Evolutionary conservation across 2,797 vertebrate species (phyloP).

Genomic region (Acipenser ruthenus): DNA sequence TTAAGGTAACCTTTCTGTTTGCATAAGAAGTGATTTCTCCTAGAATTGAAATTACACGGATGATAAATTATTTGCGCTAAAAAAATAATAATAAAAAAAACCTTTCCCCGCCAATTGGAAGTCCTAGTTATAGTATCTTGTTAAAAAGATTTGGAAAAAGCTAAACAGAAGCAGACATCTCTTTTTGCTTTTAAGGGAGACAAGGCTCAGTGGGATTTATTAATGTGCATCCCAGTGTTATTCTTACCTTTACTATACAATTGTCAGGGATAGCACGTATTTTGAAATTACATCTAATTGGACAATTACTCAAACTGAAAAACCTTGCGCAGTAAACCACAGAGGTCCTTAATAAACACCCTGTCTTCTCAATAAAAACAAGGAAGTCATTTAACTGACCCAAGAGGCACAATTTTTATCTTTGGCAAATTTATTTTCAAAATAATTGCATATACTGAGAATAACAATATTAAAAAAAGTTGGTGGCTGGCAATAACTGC

Average conservation of each 20-base stretch:
- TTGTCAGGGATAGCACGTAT: slow-evolving; percentile 82
- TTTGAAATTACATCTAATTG: slow-evolving; percentile 99
- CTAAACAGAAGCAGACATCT: slow-evolving; percentile 79
- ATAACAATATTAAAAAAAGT: slow-evolving; percentile 87
- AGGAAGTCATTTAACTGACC: slow-evolving; percentile 94
- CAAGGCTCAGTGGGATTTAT: slow-evolving; percentile 96
- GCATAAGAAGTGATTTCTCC: slow-evolving; percentile 68
- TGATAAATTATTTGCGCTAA: slow-evolving; percentile 67
- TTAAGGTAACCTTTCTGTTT: slow-evolving; percentile 72
- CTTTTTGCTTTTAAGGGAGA: slow-evolving; percentile 69
- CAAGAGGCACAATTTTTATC: slow-evolving; percentile 92
- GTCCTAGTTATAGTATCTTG: slow-evolving; percentile 67
- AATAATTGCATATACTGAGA: slow-evolving; percentile 87
- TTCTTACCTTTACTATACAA: slow-evolving; percentile 79
- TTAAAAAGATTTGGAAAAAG: slow-evolving; percentile 81
- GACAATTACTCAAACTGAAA: slow-evolving; percentile 99
- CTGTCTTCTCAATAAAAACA: slow-evolving; percentile 98
- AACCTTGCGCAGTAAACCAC: slow-evolving; percentile 91
- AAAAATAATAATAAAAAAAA: slow-evolving; percentile 43
- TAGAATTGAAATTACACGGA: slow-evolving; percentile 63
- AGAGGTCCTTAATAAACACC: slow-evolving; percentile 97
- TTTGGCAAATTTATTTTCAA: slow-evolving; percentile 95
- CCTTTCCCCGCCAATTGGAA: slow-evolving; percentile 62
- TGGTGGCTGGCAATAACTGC: slow-evolving; percentile 66
- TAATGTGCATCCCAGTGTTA: slow-evolving; percentile 85